Conservation (phyloP, 2,113 vertebrate genomes). For the Percina caprodes region DNA sequence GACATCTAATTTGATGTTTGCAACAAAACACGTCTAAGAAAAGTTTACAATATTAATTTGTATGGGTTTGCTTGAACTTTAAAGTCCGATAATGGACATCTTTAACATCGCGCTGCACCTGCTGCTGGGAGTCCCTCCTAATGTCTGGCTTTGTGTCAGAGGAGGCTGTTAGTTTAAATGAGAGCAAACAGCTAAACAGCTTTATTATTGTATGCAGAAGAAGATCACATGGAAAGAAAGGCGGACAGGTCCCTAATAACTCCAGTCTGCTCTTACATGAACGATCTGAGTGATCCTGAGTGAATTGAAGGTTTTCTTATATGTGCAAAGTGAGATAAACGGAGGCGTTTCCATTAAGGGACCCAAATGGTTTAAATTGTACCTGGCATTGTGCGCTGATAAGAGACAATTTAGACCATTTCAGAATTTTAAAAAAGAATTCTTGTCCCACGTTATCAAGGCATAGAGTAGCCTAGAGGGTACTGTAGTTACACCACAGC, state of each 20-base stretch:
- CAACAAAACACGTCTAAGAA: not conserved
- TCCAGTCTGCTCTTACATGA: not conserved
- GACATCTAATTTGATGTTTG: not conserved
- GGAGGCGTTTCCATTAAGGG: not conserved
- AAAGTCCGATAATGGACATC: not conserved
- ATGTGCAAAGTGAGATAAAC: conserved; percentile 27
- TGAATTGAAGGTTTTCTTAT: conserved; percentile 15
- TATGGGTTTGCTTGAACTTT: not conserved
- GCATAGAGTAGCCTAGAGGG: too few relatives aligned
- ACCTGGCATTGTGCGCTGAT: not conserved
- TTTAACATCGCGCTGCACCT: conserved; percentile 6
- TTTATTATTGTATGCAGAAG: not conserved
- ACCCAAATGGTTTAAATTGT: not conserved
- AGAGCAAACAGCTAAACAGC: not conserved
- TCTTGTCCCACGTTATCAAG: not conserved
- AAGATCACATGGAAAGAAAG: not conserved
- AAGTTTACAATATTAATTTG: not conserved
- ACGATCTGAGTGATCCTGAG: conserved; percentile 9
- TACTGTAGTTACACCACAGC: not conserved
- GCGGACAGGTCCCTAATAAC: conserved; percentile 6
- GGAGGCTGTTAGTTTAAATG: not conserved
- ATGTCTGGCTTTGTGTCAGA: not conserved
- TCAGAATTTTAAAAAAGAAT: not conserved
- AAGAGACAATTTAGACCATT: conserved; percentile 15
- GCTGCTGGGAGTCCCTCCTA: not conserved